Conservation (phyloP, 23 tunicate genomes). For the Ciona savignyi region DNA sequence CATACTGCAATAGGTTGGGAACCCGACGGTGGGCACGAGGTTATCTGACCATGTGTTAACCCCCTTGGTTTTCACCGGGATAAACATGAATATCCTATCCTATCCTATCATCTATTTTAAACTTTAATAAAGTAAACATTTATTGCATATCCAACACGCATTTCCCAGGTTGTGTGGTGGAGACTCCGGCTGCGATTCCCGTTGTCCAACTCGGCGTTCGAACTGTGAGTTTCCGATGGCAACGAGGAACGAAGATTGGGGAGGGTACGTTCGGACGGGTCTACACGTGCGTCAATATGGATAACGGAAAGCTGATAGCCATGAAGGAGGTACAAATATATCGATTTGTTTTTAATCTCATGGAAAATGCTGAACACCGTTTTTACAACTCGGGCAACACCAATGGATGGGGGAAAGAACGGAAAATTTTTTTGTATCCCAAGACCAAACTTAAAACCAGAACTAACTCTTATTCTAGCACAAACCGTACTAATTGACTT, state of each 20-base stretch:
- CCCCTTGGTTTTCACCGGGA: no score
- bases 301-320: slow-evolving; percentile 72
- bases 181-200: slow-evolving; percentile 12
- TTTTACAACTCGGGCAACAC: background rate
- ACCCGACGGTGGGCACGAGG: no score
- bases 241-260: slow-evolving; percentile 78
- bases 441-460: no score
- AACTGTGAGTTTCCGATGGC: slow-evolving; percentile 81
- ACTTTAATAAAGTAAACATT: no score
- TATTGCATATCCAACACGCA: no score
- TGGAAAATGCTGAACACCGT: background rate
- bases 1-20: no score
- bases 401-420: background rate
- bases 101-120: no score
- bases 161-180: slow-evolving; percentile 10
- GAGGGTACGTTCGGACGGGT: slow-evolving; percentile 90
- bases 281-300: slow-evolving; percentile 83
- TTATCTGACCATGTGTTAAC: no score
- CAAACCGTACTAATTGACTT: no score
- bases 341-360: background rate
- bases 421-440: no score
- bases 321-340: slow-evolving; percentile 74
- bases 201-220: slow-evolving; percentile 24
- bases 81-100: no score
- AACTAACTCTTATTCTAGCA: no score